Percentiles rank a stretch among this genome's conserved stretches.
These are phyloP conservation scores for Triplophysa bombifrons DNA, from an alignment of 2,797 vertebrate species.

Conservation along the genomic window DNA sequence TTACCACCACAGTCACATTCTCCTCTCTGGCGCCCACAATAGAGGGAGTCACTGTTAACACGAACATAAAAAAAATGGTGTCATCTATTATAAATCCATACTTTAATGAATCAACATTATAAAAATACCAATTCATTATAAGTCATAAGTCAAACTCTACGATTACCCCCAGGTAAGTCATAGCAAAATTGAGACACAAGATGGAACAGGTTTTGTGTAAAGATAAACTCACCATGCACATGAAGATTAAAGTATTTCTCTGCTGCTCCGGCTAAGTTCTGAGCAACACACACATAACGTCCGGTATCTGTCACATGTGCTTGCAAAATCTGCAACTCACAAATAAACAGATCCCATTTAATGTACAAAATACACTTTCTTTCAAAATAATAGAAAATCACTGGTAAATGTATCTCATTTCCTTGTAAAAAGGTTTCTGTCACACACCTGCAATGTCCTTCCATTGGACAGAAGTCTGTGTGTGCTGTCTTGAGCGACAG, in stretches of 20 bases:
- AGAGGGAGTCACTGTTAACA: slow-evolving; percentile 83
- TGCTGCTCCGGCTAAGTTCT: slow-evolving; percentile 88
- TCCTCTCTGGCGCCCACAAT: slow-evolving; percentile 83
- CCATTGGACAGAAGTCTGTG: slow-evolving; percentile 79
- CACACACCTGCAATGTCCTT: slow-evolving; percentile 84
- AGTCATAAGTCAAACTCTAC: too few relatives aligned
- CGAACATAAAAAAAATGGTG: neutral
- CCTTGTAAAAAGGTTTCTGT: neutral
- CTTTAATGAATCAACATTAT: too few relatives aligned
- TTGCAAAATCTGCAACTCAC: slow-evolving; percentile 80
- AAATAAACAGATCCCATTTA: neutral
- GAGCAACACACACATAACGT: slow-evolving; percentile 87
- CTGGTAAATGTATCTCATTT: neutral
- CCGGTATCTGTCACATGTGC: slow-evolving; percentile 89
- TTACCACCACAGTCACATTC: slow-evolving; percentile 89
- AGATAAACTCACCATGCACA: slow-evolving; percentile 83
- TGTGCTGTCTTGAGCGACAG: slow-evolving; percentile 70
- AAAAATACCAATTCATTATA: too few relatives aligned
- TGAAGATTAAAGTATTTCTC: slow-evolving; percentile 94
- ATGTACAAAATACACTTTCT: neutral
- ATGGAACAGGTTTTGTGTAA: neutral
- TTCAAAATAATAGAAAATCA: neutral
- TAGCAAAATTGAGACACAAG: too few relatives aligned
- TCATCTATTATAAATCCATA: neutral
- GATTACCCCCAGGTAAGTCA: too few relatives aligned